A percentile compares a stretch with the other conserved stretches of the same genome.
Evolutionary conservation across 2,797 vertebrate species (phyloP).

Genomic region (Simalia tracyae): DNA sequence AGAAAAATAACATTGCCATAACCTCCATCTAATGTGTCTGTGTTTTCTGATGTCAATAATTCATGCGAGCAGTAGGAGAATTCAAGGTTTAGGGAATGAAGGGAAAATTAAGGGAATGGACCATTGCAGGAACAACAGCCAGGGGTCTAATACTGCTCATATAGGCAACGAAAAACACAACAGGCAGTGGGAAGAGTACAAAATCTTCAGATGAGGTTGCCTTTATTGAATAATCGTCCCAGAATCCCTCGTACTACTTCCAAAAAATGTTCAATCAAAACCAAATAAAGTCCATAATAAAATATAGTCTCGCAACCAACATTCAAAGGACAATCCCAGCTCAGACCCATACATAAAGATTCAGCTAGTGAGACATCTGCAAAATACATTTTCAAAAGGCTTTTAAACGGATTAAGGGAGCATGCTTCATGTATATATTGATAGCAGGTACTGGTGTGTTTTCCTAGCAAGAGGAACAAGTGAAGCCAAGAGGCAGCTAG

Average conservation of each 20-base stretch:
- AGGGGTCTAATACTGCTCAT: not conserved
- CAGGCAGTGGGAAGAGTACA: not conserved
- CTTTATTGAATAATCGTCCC: conserved; percentile 59
- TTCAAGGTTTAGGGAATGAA: conserved; percentile 17
- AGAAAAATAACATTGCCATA: conserved; percentile 22
- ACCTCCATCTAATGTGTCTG: conserved; percentile 38
- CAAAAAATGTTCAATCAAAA: conserved; percentile 68
- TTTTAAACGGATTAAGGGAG: conserved; percentile 70
- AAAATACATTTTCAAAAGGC: conserved; percentile 64
- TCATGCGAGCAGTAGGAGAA: conserved; percentile 29
- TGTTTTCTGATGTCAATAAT: conserved; percentile 17
- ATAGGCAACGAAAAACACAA: conserved; percentile 16
- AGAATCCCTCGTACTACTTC: conserved; percentile 49
- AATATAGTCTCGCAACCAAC: conserved; percentile 55
- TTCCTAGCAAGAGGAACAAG: conserved; percentile 16
- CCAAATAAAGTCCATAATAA: conserved; percentile 68
- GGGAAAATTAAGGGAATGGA: not conserved
- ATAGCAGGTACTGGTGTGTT: conserved; percentile 46
- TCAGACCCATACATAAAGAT: conserved; percentile 66
- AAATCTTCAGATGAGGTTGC: conserved; percentile 45
- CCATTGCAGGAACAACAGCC: not conserved
- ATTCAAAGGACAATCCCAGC: conserved; percentile 61
- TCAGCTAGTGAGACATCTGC: conserved; percentile 49
- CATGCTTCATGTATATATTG: conserved; percentile 54
- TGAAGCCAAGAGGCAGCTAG: not conserved